Evolutionary conservation across 1,140 invertebrate genomes (phyloP).

Genomic region (Sesamia nonagrioides): DNA sequence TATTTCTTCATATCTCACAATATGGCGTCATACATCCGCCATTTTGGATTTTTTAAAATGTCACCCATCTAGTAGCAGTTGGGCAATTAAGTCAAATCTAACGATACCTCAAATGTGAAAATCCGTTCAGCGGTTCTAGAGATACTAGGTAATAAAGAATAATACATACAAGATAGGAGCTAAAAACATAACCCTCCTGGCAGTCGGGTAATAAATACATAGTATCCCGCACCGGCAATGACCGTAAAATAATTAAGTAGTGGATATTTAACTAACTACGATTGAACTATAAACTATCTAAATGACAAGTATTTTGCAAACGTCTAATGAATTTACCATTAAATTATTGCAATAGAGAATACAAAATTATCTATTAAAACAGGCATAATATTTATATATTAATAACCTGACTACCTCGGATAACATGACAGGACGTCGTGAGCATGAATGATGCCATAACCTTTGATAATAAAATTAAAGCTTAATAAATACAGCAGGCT

Average conservation of each 20-base stretch:
- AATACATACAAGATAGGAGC: too few relatives aligned
- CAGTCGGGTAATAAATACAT: not conserved
- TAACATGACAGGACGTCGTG: not conserved
- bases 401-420: not conserved
- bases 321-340: not conserved
- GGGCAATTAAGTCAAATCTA: too few relatives aligned
- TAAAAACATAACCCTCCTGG: too few relatives aligned
- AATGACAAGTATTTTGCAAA: not conserved
- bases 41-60: too few relatives aligned
- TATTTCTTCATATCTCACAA: too few relatives aligned
- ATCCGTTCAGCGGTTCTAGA: too few relatives aligned
- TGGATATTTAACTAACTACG: not conserved
- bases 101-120: too few relatives aligned
- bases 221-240: not conserved
- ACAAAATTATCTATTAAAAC: not conserved
- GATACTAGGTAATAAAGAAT: too few relatives aligned
- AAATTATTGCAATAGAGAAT: not conserved
- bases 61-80: too few relatives aligned
- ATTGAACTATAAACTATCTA: not conserved
- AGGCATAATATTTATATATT: too few relatives aligned
- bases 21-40: too few relatives aligned
- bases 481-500: not conserved
- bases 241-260: not conserved
- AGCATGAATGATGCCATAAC: too few relatives aligned
- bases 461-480: not conserved